Conservation (phyloP, 2,113 vertebrate genomes). For the Gopherus flavomarginatus region DNA sequence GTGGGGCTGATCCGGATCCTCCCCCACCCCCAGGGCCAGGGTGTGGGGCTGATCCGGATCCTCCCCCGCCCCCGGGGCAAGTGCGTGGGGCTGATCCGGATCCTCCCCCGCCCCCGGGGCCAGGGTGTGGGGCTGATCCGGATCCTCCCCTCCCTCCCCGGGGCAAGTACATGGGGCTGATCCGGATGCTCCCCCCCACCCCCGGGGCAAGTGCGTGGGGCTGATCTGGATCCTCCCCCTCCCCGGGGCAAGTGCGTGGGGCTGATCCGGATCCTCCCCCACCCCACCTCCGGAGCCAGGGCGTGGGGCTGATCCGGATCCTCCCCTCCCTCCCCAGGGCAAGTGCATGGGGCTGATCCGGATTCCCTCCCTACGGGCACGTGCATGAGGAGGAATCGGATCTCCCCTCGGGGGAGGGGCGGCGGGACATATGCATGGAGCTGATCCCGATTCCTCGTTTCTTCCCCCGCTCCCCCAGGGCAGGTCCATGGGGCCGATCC, state of each 20-base stretch:
- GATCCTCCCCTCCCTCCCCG: too few relatives aligned
- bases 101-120: neutral
- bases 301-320: too few relatives aligned
- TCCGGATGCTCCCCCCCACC: too few relatives aligned
- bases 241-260: rapidly evolving
- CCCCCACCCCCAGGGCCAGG: too few relatives aligned
- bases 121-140: neutral
- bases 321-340: rapidly evolving
- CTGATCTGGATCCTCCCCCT: neutral
- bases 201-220: too few relatives aligned
- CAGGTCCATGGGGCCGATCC: neutral
- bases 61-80: neutral
- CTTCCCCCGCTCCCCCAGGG: too few relatives aligned
- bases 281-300: too few relatives aligned
- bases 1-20: too few relatives aligned
- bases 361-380: neutral
- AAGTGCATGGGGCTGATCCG: neutral
- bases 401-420: too few relatives aligned
- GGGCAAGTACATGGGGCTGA: neutral
- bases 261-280: neutral
- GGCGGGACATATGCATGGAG: too few relatives aligned
- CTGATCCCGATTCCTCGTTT: neutral
- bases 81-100: neutral
- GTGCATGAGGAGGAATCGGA: neutral
- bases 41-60: too few relatives aligned